These are phyloP conservation scores for Philereme transversata DNA, from an alignment of 2,888 invertebrate species.

Conservation along the genomic window DNA sequence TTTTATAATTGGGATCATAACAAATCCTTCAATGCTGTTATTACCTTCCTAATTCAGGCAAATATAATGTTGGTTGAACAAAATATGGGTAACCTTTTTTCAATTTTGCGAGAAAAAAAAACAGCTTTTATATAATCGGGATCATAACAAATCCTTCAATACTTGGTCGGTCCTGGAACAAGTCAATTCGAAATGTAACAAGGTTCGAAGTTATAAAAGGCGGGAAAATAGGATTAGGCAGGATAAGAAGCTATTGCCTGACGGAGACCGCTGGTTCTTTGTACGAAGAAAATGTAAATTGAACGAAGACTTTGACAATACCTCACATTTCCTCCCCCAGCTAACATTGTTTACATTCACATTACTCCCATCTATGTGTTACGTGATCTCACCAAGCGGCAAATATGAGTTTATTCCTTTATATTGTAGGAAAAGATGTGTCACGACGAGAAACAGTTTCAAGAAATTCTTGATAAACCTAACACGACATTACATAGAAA, in stretches of 20 bases:
- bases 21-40: too few relatives aligned
- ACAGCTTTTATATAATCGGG: constrained; percentile 13
- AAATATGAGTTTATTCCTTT: constrained; percentile 36
- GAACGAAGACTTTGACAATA: constrained; percentile 41
- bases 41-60: too few relatives aligned
- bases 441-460: constrained; percentile 15
- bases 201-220: constrained; percentile 53
- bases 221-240: constrained; percentile 59
- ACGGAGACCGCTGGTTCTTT: constrained; percentile 49
- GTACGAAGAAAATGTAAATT: constrained; percentile 62
- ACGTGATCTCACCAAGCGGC: constrained; percentile 37
- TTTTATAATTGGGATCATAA: too few relatives aligned
- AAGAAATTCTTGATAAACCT: constrained; percentile 16
- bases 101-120: constrained; percentile 9
- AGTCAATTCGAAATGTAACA: constrained; percentile 48
- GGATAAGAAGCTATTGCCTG: constrained; percentile 56
- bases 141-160: constrained; percentile 34
- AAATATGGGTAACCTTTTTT: background rate
- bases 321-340: constrained; percentile 35
- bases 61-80: too few relatives aligned
- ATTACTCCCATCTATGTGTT: constrained; percentile 39
- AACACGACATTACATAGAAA: constrained; percentile 13
- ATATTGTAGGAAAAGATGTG: constrained; percentile 26
- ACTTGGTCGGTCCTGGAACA: constrained; percentile 42
- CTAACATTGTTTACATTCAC: constrained; percentile 40